Base-by-base conservation (phyloP, 1,140 invertebrate species). In the Melanaphis sacchari region DNA sequence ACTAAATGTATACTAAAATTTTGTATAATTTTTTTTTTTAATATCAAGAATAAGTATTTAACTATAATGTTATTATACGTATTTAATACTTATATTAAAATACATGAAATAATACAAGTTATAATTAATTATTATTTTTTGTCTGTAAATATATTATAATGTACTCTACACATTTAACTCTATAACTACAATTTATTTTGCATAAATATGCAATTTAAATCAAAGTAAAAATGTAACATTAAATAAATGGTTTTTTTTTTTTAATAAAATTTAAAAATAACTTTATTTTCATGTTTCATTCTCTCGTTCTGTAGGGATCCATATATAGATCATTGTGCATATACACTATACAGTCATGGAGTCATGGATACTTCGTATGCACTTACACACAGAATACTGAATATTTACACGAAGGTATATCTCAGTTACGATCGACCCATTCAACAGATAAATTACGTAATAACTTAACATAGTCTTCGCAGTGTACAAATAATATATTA, bases 381-480 rank as follows among this genome's bases (percentile, higher is more conserved):
- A 36, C 26, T 59, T 81, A 82, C 38, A 89, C 43, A 49, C 18
- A 36, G 8, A n/a, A 18, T 88, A 88, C 40, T n/a, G 4, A 21
- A 11, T 21, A 41, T n/a, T 36, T 88, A 26, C 36, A 2, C 18
- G 21, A n/a, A 66, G 9, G 11, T 66, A n/a, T 76, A 76, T n/a
- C 59, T 76, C 31, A 76, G 4, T 76, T n/a, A n/a, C n/a, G 46
- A n/a, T 54, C 49, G 38, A 54, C 52, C 88, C n/a, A 52, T 91
- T 43, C 59, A 91, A 91, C 59, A 91, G 90, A 59, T 91, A 90
- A 52, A 41, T 66, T 8, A 90, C 59, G 89, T 66, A 66, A 90
- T 31, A 54, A 36, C 38, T 52, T 36, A 40, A 84, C 22, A 40
- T 36, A n/a, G 59, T 76, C n/a, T 76, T 76, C 15, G 4, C 0